phyloP scores from a whole-genome alignment of 2,797 vertebrate genomes.

The Chiroxiphia lanceolata region DNA sequence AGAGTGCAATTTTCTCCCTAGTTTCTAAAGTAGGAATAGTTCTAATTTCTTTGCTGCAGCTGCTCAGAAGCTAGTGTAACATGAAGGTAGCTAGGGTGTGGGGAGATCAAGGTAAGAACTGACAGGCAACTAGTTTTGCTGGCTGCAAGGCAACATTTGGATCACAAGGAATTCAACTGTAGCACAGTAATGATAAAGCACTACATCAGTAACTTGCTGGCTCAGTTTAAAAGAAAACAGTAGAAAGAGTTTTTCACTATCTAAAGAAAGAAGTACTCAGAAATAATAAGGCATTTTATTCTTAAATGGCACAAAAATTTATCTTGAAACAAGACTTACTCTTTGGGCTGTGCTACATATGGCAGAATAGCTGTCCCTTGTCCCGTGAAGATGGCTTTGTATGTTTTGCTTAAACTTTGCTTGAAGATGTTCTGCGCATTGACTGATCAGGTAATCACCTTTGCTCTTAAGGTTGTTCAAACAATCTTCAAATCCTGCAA shows the following conservation, averaged over 20 bases:
- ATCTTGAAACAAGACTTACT: constrained; percentile 76
- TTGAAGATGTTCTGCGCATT: constrained; percentile 89
- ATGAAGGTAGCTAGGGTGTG: background rate
- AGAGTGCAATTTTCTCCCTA: background rate
- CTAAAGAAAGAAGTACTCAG: background rate
- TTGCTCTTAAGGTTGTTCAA: constrained; percentile 84
- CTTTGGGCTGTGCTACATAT: constrained; percentile 97
- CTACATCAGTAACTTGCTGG: background rate
- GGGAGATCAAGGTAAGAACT: background rate
- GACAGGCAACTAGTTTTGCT: background rate
- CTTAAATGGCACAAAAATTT: background rate
- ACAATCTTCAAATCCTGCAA: constrained; percentile 93
- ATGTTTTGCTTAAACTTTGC: constrained; percentile 89
- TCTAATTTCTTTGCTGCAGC: background rate
- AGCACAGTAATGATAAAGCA: background rate
- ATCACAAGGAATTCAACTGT: background rate
- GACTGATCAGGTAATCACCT: constrained; percentile 85
- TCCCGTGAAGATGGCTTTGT: constrained; percentile 91
- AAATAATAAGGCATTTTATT: background rate
- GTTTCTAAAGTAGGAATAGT: background rate
- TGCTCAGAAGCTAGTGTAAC: background rate
- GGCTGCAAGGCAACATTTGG: background rate
- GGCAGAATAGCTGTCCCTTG: constrained; percentile 94
- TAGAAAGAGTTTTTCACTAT: background rate
- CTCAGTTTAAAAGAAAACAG: background rate